Conservation (phyloP, 2,888 invertebrate genomes). For the Capitulum mitella region DNA sequence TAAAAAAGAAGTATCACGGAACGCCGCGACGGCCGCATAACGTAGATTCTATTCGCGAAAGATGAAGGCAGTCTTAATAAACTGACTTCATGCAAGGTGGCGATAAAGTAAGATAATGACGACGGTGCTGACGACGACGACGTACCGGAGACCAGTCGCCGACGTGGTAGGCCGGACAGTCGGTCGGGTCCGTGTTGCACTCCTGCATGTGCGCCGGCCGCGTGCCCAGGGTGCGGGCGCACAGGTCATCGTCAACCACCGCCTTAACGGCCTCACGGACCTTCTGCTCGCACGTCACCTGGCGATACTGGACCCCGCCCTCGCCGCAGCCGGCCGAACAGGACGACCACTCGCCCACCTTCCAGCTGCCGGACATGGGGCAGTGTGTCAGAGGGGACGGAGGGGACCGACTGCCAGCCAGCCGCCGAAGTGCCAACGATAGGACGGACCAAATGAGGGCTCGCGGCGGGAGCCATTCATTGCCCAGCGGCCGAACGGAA, state of each 20-base stretch:
- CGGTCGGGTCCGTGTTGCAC: conserved; percentile 62
- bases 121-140: too few relatives aligned
- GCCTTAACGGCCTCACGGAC: conserved; percentile 63
- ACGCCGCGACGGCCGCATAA: too few relatives aligned
- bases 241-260: conserved; percentile 66
- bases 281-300: conserved; percentile 69
- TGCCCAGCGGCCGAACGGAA: too few relatives aligned
- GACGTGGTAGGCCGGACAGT: conserved; percentile 78
- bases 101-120: too few relatives aligned
- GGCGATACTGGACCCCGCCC: conserved; percentile 43
- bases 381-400: not conserved
- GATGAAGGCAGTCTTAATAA: too few relatives aligned
- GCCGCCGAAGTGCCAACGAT: not conserved
- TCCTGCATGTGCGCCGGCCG: conserved; percentile 56
- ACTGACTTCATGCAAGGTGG: too few relatives aligned
- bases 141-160: conserved; percentile 85
- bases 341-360: conserved; percentile 65
- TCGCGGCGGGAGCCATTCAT: too few relatives aligned
- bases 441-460: not conserved
- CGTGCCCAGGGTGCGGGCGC: conserved; percentile 45
- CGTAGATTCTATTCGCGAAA: too few relatives aligned
- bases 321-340: conserved; percentile 75
- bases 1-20: too few relatives aligned
- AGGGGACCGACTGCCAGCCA: not conserved
- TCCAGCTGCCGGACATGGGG: conserved; percentile 53